Conservation (phyloP, 2,888 invertebrate genomes). For the Chloroclystis v-ata region DNA sequence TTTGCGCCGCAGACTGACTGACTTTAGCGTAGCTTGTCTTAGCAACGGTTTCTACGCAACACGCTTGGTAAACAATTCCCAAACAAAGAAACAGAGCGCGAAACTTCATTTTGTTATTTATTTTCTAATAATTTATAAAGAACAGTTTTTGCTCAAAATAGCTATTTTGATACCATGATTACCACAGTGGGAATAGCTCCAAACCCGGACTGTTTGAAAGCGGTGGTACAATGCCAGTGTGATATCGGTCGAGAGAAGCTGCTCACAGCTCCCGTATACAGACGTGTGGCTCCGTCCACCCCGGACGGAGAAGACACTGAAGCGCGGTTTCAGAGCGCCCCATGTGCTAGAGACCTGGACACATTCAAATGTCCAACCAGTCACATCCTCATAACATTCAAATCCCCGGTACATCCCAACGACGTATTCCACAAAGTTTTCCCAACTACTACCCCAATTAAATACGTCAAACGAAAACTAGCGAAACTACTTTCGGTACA, state of each 20-base stretch:
- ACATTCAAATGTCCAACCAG: constrained; percentile 62
- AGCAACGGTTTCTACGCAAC: constrained; percentile 47
- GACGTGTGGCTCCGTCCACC: constrained; percentile 34
- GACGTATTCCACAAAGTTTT: constrained; percentile 67
- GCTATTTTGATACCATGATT: too few relatives aligned
- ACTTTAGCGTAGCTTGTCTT: constrained; percentile 12
- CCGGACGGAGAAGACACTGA: constrained; percentile 43
- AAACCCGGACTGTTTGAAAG: constrained; percentile 44
- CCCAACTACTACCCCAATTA: constrained; percentile 62
- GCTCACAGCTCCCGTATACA: constrained; percentile 65
- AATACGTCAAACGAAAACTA: constrained; percentile 65
- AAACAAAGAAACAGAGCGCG: constrained; percentile 18
- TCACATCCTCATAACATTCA: constrained; percentile 62
- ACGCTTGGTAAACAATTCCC: constrained; percentile 31
- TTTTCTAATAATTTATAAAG: constrained; percentile 24
- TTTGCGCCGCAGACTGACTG: not conserved
- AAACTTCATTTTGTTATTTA: constrained; percentile 22
- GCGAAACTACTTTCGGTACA: constrained; percentile 61
- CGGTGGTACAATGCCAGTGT: constrained; percentile 59
- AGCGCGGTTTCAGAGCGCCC: constrained; percentile 57
- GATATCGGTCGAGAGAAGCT: constrained; percentile 68
- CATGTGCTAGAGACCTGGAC: constrained; percentile 54
- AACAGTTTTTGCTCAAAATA: constrained; percentile 3
- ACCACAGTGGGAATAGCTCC: constrained; percentile 47
- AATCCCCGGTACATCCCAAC: constrained; percentile 57